Percentiles rank a stretch among this genome's conserved stretches.
These are phyloP conservation scores for Glyptemys insculpta DNA, from an alignment of 2,797 vertebrate genomes.

Conservation along the genomic window DNA sequence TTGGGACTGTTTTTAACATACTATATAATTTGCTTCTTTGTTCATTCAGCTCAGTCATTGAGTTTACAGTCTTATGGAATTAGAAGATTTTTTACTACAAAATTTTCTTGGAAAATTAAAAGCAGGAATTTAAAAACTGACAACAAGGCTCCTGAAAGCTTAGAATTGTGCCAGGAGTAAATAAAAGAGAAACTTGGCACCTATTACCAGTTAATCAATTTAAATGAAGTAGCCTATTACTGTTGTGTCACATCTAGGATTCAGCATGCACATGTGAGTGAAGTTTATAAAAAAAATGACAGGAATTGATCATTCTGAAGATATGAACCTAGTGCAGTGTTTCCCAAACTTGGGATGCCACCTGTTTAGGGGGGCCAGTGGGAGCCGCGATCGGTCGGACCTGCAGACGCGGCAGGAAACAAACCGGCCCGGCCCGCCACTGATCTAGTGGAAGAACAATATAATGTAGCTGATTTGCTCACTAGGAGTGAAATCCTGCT, in stretches of 20 bases:
- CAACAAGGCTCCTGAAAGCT: slow-evolving; percentile 19
- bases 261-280: slow-evolving; percentile 31
- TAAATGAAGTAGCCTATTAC: slow-evolving; percentile 13
- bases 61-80: slow-evolving; percentile 52
- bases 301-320: slow-evolving; percentile 38
- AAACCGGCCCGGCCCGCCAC: no score
- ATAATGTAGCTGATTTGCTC: slow-evolving; percentile 39
- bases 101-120: slow-evolving; percentile 45
- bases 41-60: slow-evolving; percentile 61
- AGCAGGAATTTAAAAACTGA: neutral
- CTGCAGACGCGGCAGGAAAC: no score
- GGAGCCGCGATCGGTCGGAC: no score
- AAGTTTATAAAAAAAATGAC: neutral
- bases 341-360: no score
- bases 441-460: slow-evolving; percentile 33
- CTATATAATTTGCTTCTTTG: slow-evolving; percentile 68
- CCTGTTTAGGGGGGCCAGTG: no score
- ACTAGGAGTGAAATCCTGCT: slow-evolving; percentile 19
- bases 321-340: neutral
- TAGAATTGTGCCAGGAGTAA: slow-evolving; percentile 33
- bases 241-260: slow-evolving; percentile 6
- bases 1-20: slow-evolving; percentile 56
- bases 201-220: slow-evolving; percentile 43
- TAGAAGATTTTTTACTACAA: slow-evolving; percentile 46
- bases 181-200: slow-evolving; percentile 37